Evolutionary conservation across 2,888 invertebrate species (phyloP), one percentile per base, ranked within the genome.

Genomic region (Xanthorhoe designata): DNA sequence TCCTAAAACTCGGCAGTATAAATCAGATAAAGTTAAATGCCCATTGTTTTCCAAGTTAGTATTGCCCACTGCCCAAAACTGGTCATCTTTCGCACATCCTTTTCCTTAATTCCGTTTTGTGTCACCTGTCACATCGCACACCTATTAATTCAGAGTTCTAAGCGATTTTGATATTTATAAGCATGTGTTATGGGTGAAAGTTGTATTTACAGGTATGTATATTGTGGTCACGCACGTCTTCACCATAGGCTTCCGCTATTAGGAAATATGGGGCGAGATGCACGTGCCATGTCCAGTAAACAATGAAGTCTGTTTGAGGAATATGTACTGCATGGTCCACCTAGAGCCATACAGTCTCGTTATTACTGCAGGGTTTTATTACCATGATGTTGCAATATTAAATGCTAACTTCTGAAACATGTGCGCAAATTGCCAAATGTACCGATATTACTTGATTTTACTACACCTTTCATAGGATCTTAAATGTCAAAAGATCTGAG

Each of bases 161-260:
- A 8, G 8, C 10, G 13, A 66, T 64, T 69, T 61, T 60, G 29
- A 66, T 32, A 66, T 57, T 60, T 72, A 70, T 57, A 52, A 3
- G 17, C 24, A 18, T 29, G 66, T 32, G n/a, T 10, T 58, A 42
- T 35, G 53, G 6, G 35, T 15, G 61, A 64, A 62, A 63, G 62
- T 66, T 15, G 62, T 64, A 49, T 63, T 38, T 55, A 38, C 38
- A 58, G 57, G 38, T 42, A 45, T 51, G 52, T 52, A 54, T 47
- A 49, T 42, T 50, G 58, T 72, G 67, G 71, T 66, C 61, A 71
- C 70, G 66, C 64, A 65, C 63, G 69, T 68, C 59, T 71, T 62
- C 66, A 61, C 76, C 77, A 75, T 69, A 66, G 68, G 77, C 77
- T 86, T 88, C 88, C 87, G 83, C 77, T 73, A 75, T 83, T 79